Evolutionary conservation across 1,140 invertebrate species (phyloP).

Genomic region (Drosophila orena): DNA sequence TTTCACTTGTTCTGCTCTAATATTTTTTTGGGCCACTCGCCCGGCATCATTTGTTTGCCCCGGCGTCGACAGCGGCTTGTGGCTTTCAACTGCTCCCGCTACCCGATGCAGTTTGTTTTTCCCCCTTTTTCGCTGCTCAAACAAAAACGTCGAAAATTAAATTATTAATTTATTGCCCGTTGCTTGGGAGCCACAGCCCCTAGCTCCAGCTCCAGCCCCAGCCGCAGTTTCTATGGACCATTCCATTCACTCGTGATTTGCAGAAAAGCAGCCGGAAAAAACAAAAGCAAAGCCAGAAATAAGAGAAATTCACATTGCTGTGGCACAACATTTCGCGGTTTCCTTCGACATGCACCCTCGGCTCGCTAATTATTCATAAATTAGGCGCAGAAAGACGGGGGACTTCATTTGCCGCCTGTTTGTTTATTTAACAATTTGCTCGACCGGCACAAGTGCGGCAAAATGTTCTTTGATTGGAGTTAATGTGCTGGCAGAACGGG

Average conservation of each 20-base stretch:
- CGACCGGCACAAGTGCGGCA: slow-evolving; percentile 67
- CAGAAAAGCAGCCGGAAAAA: slow-evolving; percentile 11
- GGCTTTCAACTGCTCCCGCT: slow-evolving; percentile 55
- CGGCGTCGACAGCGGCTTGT: slow-evolving; percentile 62
- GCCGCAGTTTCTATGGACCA: slow-evolving; percentile 33
- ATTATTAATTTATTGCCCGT: slow-evolving; percentile 82
- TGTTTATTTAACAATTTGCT: slow-evolving; percentile 77
- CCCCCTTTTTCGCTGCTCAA: slow-evolving; percentile 21
- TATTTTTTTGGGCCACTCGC: slow-evolving; percentile 55
- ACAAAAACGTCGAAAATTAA: slow-evolving; percentile 83
- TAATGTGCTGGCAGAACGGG: slow-evolving; percentile 53
- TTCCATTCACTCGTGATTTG: slow-evolving; percentile 46
- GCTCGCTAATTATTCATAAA: slow-evolving; percentile 84
- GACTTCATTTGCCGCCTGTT: slow-evolving; percentile 55
- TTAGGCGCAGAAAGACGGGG: slow-evolving; percentile 60
- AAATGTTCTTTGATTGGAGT: slow-evolving; percentile 82
- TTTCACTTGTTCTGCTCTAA: slow-evolving; percentile 76
- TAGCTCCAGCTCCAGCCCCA: background rate
- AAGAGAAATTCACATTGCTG: slow-evolving; percentile 42
- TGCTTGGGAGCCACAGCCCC: slow-evolving; percentile 27
- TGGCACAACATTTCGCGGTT: slow-evolving; percentile 65
- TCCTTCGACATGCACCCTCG: slow-evolving; percentile 46
- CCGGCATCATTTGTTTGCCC: slow-evolving; percentile 68
- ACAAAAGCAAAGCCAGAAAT: slow-evolving; percentile 29
- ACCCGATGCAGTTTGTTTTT: slow-evolving; percentile 54